Evolutionary conservation across 1,140 invertebrate species (phyloP), one percentile per base, ranked within the genome.

Genomic region (Drosophila tsacasi): DNA sequence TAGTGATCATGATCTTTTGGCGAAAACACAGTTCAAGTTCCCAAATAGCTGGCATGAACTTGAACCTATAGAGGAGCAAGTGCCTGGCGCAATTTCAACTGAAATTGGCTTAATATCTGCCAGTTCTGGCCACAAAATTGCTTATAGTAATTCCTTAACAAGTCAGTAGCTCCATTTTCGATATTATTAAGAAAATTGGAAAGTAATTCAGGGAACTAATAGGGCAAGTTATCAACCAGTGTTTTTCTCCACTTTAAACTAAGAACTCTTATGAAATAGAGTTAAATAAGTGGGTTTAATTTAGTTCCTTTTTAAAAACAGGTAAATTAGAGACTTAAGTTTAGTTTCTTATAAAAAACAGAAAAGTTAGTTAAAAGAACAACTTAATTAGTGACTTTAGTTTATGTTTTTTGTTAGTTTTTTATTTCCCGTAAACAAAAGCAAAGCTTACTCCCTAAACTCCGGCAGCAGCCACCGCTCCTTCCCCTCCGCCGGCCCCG

Each of bases 381-480:
- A 47, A 1, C 13, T 7, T 3, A 15, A 47, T 7, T 8, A 2
- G 1, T 9, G 1, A 3, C 1, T 15, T 47, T 8, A 6, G 1
- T 21, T 23, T 7, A 23, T 32, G 21, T 25, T 47, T 21, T 21
- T 64, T 58, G 15, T 25, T n/a, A 8, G 35, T 40, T 10, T 58
- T 58, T 58, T 58, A n/a, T 55, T 55, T 32, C 1, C 12, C 39
- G 10, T 44, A 35, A 35, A 30, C 58, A 44, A 17, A 37, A 39
- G 35, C 35, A 57, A 57, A 39, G 10, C 13, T 68, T 68, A 68
- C 8, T 69, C 50, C 49, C 67, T 68, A 25, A 68, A 71, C 15
- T 71, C 30, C 3, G 67, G 67, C 12, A 68, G 12, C 32, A 71
- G 19, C 67, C 67, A 71, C 9, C 49, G 64, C 25, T 68, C 64